These are phyloP conservation scores for Diadophis punctatus DNA, from an alignment of 2,113 vertebrate genomes.

Conservation along the genomic window DNA sequence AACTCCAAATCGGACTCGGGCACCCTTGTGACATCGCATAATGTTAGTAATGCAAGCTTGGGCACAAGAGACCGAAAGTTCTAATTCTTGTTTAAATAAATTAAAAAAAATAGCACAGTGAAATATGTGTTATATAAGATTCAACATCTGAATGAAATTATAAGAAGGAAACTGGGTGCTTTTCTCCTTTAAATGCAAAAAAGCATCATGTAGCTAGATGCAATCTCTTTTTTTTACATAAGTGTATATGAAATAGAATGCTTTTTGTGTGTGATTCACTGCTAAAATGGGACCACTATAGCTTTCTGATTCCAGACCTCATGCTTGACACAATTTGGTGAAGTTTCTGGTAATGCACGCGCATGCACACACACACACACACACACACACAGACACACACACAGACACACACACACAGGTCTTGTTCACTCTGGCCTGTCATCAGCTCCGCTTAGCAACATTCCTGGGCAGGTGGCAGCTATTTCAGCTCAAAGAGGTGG, in stretches of 20 bases:
- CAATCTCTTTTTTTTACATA: neutral
- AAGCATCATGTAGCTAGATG: neutral
- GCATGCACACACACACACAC: neutral
- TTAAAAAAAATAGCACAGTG: neutral
- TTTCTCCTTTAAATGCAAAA: neutral
- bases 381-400: neutral
- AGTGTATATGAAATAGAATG: neutral
- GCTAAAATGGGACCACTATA: neutral
- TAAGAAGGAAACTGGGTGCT: neutral
- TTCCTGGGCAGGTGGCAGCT: slow-evolving; percentile 31
- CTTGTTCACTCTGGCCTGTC: slow-evolving; percentile 1
- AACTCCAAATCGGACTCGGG: neutral
- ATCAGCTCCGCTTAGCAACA: slow-evolving; percentile 11
- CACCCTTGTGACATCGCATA: neutral
- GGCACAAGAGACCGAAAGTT: neutral
- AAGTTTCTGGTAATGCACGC: neutral
- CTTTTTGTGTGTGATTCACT: neutral
- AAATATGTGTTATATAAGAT: neutral
- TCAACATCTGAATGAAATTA: neutral
- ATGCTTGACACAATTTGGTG: neutral
- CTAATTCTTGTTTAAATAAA: neutral
- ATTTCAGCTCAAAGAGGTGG: slow-evolving; percentile 10
- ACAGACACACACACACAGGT: neutral
- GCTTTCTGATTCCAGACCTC: neutral
- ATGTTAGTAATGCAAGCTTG: neutral